Evolutionary conservation across 1,140 invertebrate genomes (phyloP).

Genomic region (Telenomus remus): DNA sequence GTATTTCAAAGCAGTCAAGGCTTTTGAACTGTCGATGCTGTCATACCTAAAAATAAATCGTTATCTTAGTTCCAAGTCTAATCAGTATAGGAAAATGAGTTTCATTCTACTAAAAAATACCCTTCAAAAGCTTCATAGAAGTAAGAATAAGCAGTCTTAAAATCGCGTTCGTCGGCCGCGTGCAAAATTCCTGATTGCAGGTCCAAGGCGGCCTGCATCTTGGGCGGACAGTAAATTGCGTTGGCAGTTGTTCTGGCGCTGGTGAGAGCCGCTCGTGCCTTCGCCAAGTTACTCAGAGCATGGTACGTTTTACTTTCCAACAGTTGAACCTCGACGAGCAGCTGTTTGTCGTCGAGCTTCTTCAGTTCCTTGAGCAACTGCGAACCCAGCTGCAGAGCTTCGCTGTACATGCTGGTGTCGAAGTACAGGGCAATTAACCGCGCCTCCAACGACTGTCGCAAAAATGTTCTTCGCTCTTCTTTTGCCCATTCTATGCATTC

Average conservation of each 20-base stretch:
- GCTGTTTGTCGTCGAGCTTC: constrained; percentile 99
- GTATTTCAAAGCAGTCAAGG: constrained; percentile 96
- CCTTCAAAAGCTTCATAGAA: constrained; percentile 99
- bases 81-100: neutral
- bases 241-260: constrained; percentile 99
- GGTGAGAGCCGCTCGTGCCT: constrained; percentile 96
- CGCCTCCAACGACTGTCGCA: constrained; percentile 96
- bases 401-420: constrained; percentile 92
- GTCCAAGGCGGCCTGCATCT: constrained; percentile 97
- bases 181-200: constrained; percentile 98
- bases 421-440: constrained; percentile 95
- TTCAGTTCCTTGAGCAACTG: constrained; percentile 95
- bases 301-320: constrained; percentile 99
- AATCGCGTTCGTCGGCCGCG: constrained; percentile 99
- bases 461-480: constrained; percentile 96
- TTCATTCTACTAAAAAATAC: constrained; percentile 45
- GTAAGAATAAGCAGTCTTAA: constrained; percentile 99
- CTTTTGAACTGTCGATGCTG: constrained; percentile 93
- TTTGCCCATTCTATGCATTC: constrained; percentile 99
- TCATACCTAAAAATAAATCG: constrained; percentile 81
- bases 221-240: constrained; percentile 98
- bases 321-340: constrained; percentile 96
- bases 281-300: constrained; percentile 96
- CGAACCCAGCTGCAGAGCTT: constrained; percentile 89
- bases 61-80: neutral